Conservation (phyloP, 2,888 invertebrate genomes). For the Pheosia tremula region DNA sequence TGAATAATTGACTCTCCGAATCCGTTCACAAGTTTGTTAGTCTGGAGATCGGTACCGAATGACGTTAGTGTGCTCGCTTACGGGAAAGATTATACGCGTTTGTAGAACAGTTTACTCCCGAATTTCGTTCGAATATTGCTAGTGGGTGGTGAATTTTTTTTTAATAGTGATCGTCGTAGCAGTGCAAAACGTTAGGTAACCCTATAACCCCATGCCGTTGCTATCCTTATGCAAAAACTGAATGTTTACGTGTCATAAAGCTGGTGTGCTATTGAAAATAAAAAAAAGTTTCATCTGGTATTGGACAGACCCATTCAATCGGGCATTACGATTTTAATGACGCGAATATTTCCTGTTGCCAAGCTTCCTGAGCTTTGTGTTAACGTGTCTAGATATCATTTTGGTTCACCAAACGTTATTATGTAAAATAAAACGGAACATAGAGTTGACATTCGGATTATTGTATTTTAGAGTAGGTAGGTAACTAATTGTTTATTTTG, state of each 20-base stretch:
- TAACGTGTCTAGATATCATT: conserved; percentile 26
- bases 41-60: conserved; percentile 73
- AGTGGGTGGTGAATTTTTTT: conserved; percentile 31
- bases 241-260: conserved; percentile 39
- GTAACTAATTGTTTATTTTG: background rate
- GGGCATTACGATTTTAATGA: conserved; percentile 39
- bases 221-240: conserved; percentile 11
- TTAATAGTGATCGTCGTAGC: conserved; percentile 23
- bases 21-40: conserved; percentile 74
- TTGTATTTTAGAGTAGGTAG: background rate
- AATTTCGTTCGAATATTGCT: conserved; percentile 40
- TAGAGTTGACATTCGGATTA: background rate
- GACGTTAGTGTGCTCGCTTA: conserved; percentile 55
- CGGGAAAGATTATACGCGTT: conserved; percentile 34
- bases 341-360: conserved; percentile 37
- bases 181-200: conserved; percentile 9
- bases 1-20: conserved; percentile 77
- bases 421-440: background rate
- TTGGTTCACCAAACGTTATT: background rate
- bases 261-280: conserved; percentile 31
- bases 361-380: conserved; percentile 25
- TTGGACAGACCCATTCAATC: conserved; percentile 35
- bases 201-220: background rate
- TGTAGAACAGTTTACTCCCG: conserved; percentile 36
- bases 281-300: conserved; percentile 25